phyloP scores from a whole-genome alignment of 2,797 vertebrate species.

The Hoplostethus mediterraneus region DNA sequence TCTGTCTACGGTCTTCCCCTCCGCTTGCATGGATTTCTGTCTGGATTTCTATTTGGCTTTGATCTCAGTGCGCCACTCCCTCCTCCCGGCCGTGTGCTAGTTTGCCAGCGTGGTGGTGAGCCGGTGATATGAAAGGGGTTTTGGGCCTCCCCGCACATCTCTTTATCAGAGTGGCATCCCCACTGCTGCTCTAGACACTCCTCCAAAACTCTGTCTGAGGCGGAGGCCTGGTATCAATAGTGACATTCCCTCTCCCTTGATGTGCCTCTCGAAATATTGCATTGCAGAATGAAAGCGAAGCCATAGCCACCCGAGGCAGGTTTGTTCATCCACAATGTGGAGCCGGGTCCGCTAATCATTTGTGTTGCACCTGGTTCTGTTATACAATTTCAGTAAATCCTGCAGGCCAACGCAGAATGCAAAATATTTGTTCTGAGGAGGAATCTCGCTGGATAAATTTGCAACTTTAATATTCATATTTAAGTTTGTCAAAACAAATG shows the following conservation, averaged over 20 bases:
- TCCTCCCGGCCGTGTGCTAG: slow-evolving; percentile 47
- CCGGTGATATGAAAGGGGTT: slow-evolving; percentile 67
- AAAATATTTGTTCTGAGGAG: too few relatives aligned
- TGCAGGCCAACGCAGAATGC: background rate
- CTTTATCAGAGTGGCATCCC: slow-evolving; percentile 63
- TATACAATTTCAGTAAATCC: background rate
- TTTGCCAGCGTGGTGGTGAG: slow-evolving; percentile 58
- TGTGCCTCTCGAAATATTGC: slow-evolving; percentile 51
- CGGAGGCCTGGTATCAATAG: slow-evolving; percentile 61
- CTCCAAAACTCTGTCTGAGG: slow-evolving; percentile 61
- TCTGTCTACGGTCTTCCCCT: slow-evolving; percentile 42
- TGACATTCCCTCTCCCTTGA: slow-evolving; percentile 61
- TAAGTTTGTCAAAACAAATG: too few relatives aligned
- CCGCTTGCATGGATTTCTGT: slow-evolving; percentile 55
- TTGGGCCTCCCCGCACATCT: slow-evolving; percentile 63
- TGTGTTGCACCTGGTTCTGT: slow-evolving; percentile 4
- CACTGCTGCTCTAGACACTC: slow-evolving; percentile 57
- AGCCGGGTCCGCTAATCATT: slow-evolving; percentile 10
- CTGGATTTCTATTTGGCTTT: slow-evolving; percentile 68
- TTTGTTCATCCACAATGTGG: slow-evolving; percentile 39
- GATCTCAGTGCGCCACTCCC: slow-evolving; percentile 38
- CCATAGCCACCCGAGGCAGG: slow-evolving; percentile 23
- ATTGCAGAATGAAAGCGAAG: slow-evolving; percentile 69
- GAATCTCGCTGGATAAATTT: too few relatives aligned
- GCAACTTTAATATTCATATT: too few relatives aligned